Evolutionary conservation across 2,113 vertebrate genomes (phyloP).

Genomic region (Colistium nudipinnis): DNA sequence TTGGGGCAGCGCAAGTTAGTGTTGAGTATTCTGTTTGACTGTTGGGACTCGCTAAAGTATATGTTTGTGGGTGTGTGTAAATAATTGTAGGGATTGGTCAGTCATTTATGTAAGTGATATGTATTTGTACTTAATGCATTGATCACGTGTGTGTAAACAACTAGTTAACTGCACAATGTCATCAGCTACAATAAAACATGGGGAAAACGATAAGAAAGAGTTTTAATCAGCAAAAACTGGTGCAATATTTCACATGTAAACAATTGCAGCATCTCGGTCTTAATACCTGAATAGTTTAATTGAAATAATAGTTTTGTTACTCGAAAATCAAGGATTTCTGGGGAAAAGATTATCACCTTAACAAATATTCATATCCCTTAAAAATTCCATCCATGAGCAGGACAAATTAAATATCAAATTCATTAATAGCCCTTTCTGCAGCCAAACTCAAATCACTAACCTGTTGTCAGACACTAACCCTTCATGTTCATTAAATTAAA

Average conservation of each 20-base stretch:
- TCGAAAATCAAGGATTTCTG: constrained; percentile 41
- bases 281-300: constrained; percentile 73
- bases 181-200: background rate
- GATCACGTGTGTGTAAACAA: too few relatives aligned
- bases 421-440: constrained; percentile 49
- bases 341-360: constrained; percentile 73
- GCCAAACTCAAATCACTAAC: constrained; percentile 18
- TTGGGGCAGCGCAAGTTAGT: too few relatives aligned
- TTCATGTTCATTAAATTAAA: too few relatives aligned
- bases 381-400: constrained; percentile 7
- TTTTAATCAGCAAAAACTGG: constrained; percentile 73
- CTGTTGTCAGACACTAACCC: background rate
- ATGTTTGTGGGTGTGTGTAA: too few relatives aligned
- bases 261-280: constrained; percentile 68
- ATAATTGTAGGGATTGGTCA: too few relatives aligned
- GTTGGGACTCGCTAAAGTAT: too few relatives aligned
- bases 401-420: constrained; percentile 19
- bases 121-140: too few relatives aligned
- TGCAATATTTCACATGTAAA: constrained; percentile 75
- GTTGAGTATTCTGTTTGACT: too few relatives aligned
- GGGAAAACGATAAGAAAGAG: constrained; percentile 19
- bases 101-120: too few relatives aligned
- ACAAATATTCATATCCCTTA: constrained; percentile 41
- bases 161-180: background rate
- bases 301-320: constrained; percentile 62